These are phyloP conservation scores for Puma concolor DNA, from an alignment of 2,113 vertebrate species.

Conservation along the genomic window DNA sequence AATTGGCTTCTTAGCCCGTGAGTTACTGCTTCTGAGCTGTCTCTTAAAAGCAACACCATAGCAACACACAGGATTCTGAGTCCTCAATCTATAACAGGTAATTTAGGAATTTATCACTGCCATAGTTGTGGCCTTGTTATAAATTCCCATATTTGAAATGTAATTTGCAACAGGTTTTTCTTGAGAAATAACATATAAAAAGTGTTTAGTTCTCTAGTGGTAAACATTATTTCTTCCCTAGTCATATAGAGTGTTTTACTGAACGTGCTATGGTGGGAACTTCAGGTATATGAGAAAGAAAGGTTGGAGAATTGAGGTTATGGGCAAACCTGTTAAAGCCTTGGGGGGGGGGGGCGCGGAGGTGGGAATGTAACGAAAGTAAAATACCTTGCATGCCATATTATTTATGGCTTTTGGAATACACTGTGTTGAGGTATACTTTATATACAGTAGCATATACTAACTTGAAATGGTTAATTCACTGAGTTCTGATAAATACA, in stretches of 20 bases:
- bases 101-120: not conserved
- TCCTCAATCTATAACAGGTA: not conserved
- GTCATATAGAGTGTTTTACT: not conserved
- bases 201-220: not conserved
- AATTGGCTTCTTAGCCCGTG: not conserved
- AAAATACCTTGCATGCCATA: not conserved
- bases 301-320: not conserved
- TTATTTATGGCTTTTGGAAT: not conserved
- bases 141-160: not conserved
- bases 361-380: not conserved
- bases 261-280: not conserved
- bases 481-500: not conserved
- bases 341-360: not conserved
- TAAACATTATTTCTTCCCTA: not conserved
- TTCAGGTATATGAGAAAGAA: not conserved
- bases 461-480: not conserved
- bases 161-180: not conserved
- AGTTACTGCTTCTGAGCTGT: not conserved
- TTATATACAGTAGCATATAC: not conserved
- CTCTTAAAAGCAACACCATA: not conserved
- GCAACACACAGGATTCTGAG: not conserved
- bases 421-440: not conserved
- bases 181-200: not conserved
- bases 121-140: not conserved
- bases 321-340: not conserved